Percentiles rank a stretch among this genome's conserved stretches.
phyloP scores from a whole-genome alignment of 2,113 vertebrate genomes.

The Loxodonta africana region DNA sequence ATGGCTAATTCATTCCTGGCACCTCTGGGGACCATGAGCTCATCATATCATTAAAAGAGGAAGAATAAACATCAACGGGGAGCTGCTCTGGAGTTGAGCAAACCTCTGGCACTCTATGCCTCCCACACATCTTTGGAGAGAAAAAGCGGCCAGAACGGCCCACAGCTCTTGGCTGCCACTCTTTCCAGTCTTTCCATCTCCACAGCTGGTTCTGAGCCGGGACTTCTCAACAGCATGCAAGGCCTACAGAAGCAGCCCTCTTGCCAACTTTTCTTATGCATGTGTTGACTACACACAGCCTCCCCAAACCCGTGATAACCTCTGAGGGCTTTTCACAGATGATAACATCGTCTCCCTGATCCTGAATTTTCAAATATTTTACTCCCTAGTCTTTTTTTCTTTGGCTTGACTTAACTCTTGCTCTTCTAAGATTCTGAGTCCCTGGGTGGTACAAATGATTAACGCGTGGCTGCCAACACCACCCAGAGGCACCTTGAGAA shows the following conservation, averaged over 20 bases:
- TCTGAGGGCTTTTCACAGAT: background rate
- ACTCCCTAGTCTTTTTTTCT: background rate
- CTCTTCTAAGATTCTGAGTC: background rate
- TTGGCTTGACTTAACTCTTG: background rate
- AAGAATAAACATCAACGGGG: conserved; percentile 59
- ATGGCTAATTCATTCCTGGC: conserved; percentile 57
- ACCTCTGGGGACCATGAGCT: conserved; percentile 50
- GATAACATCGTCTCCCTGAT: background rate
- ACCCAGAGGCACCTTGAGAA: background rate
- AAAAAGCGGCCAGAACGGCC: background rate
- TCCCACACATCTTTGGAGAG: conserved; percentile 28
- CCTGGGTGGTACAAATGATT: background rate
- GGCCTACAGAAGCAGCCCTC: background rate
- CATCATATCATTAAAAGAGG: conserved; percentile 47
- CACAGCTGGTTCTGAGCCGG: background rate
- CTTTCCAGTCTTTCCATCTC: background rate
- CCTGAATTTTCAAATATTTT: conserved; percentile 6
- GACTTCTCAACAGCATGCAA: background rate
- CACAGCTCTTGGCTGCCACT: background rate
- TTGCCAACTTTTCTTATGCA: background rate
- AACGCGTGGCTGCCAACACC: background rate
- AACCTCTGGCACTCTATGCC: conserved; percentile 46
- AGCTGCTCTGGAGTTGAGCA: conserved; percentile 9
- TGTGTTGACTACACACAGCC: background rate
- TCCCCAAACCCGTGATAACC: background rate